A percentile compares a stretch with the other conserved stretches of the same genome.
Evolutionary conservation across 1,140 invertebrate genomes (phyloP).

Genomic region (Drosophila biarmipes): DNA sequence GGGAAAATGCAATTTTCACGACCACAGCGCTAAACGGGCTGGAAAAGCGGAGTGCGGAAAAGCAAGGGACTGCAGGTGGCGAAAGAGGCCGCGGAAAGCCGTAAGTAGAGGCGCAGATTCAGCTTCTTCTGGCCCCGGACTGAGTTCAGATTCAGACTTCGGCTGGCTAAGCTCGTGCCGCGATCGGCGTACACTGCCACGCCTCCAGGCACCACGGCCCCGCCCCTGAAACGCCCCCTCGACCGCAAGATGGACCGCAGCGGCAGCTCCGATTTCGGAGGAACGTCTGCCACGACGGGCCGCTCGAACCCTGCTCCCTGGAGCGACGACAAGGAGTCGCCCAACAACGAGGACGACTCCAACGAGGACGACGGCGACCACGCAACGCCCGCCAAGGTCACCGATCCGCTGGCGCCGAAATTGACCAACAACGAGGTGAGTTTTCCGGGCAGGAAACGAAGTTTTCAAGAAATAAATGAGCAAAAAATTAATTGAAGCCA

Average conservation of each 20-base stretch:
- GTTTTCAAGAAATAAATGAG: too few relatives aligned
- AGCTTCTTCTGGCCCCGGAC: conserved; percentile 17
- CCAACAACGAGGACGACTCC: conserved; percentile 76
- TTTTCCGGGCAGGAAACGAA: background rate
- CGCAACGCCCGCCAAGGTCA: conserved; percentile 77
- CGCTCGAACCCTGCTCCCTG: conserved; percentile 59
- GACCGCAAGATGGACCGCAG: conserved; percentile 68
- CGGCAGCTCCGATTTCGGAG: conserved; percentile 64
- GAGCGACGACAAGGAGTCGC: conserved; percentile 78
- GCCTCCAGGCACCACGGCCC: conserved; percentile 30
- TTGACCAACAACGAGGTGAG: conserved; percentile 75
- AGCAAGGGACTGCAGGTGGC: background rate
- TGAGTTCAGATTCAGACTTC: conserved; percentile 23
- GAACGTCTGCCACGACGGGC: conserved; percentile 14
- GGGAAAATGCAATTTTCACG: conserved; percentile 58
- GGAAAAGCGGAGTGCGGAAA: conserved; percentile 11
- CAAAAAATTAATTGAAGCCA: too few relatives aligned
- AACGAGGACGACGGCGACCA: conserved; percentile 77
- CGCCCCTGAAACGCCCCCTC: conserved; percentile 15
- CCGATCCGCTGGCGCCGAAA: conserved; percentile 78
- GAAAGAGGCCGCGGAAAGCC: background rate
- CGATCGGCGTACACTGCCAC: conserved; percentile 72
- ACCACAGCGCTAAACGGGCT: conserved; percentile 37
- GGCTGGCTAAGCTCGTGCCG: conserved; percentile 70
- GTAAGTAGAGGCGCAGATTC: background rate